A percentile compares a stretch with the other conserved stretches of the same genome.
Evolutionary conservation across 2,888 invertebrate genomes (phyloP).

Genomic region (Dromius quadrimaculatus): DNA sequence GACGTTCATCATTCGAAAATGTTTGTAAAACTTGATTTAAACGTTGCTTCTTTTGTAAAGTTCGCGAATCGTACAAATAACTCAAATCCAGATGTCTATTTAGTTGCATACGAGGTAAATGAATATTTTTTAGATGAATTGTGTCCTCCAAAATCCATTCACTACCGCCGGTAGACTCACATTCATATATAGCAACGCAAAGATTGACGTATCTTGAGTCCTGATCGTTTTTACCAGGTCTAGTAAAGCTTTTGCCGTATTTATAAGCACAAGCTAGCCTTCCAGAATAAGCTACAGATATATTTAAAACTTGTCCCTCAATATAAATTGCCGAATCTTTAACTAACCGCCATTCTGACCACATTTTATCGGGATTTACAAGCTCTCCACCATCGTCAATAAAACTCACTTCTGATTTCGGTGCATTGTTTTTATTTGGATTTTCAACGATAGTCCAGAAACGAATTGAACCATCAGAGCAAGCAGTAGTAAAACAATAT

Average conservation of each 20-base stretch:
- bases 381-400: constrained; percentile 63
- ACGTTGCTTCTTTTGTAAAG: constrained; percentile 85
- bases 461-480: constrained; percentile 91
- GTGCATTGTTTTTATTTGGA: constrained; percentile 59
- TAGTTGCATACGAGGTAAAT: constrained; percentile 83
- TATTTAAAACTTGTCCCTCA: constrained; percentile 86
- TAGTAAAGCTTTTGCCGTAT: constrained; percentile 89
- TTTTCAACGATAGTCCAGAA: constrained; percentile 77
- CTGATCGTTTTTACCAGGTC: constrained; percentile 74
- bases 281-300: constrained; percentile 98
- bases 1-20: constrained; percentile 81
- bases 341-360: constrained; percentile 66
- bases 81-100: constrained; percentile 87
- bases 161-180: constrained; percentile 96
- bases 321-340: constrained; percentile 74
- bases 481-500: constrained; percentile 95
- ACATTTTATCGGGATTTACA: constrained; percentile 64
- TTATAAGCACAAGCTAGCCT: constrained; percentile 98
- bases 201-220: constrained; percentile 89
- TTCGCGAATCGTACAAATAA: constrained; percentile 83
- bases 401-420: constrained; percentile 59
- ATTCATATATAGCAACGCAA: constrained; percentile 97
- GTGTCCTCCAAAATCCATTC: constrained; percentile 97
- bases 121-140: constrained; percentile 93
- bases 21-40: constrained; percentile 86